Percentiles rank a stretch among this genome's conserved stretches.
These are phyloP conservation scores for Deroplatys truncata DNA, from an alignment of 2,888 invertebrate genomes.

Conservation along the genomic window DNA sequence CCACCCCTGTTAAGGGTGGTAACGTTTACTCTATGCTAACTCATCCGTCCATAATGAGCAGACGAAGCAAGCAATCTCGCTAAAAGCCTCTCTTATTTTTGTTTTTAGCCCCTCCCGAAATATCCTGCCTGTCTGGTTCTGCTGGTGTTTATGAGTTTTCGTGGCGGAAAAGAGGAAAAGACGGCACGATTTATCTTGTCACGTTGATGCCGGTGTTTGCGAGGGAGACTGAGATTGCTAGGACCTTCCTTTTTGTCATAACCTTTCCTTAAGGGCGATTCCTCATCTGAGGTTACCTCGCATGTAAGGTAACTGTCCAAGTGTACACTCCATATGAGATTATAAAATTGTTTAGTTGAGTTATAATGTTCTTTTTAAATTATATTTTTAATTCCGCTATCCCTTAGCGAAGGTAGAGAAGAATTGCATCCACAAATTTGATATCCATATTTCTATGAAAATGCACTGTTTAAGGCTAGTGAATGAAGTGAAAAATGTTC, in stretches of 20 bases:
- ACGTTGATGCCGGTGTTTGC: not conserved
- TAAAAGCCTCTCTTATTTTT: constrained; percentile 22
- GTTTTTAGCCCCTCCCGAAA: not conserved
- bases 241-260: not conserved
- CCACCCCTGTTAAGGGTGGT: not conserved
- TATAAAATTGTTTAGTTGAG: too few species aligned
- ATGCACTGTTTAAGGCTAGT: too few species aligned
- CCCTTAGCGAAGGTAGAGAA: too few species aligned
- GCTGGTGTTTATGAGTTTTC: constrained; percentile 11
- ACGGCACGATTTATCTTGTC: constrained; percentile 13
- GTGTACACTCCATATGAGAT: too few species aligned
- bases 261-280: not conserved
- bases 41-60: constrained; percentile 1
- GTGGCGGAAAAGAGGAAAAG: constrained; percentile 13
- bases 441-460: too few species aligned
- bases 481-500: too few species aligned
- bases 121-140: not conserved
- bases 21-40: not conserved
- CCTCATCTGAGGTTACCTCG: not conserved
- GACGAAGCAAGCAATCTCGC: constrained; percentile 16
- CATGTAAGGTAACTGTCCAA: too few species aligned
- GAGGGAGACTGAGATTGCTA: not conserved
- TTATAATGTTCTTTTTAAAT: too few species aligned
- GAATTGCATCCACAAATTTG: too few species aligned
- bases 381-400: too few species aligned